phyloP scores from a whole-genome alignment of 2,797 vertebrate species.

The Neopelma chrysocephalum region DNA sequence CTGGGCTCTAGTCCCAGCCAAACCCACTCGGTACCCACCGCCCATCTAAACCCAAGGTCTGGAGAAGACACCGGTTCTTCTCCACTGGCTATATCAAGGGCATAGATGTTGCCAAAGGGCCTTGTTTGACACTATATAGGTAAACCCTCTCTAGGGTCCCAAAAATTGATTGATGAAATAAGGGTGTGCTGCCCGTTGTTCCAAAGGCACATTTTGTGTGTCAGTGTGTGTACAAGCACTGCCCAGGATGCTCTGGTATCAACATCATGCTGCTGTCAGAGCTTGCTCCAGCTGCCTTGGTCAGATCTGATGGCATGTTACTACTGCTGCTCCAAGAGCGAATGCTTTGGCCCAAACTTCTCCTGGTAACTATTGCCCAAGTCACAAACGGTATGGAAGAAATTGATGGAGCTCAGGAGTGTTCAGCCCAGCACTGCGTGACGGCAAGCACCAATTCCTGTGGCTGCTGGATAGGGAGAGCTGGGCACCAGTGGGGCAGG shows the following conservation, averaged over 20 bases:
- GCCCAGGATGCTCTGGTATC: background rate
- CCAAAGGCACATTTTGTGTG: background rate
- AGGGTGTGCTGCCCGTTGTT: background rate
- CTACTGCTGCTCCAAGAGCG: background rate
- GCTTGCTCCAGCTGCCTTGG: background rate
- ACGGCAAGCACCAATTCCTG: fast-evolving
- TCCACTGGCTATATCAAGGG: background rate
- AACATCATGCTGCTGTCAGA: fast-evolving
- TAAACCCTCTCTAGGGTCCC: background rate
- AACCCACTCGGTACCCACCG: fast-evolving
- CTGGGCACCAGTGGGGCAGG: fast-evolving
- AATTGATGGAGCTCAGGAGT: background rate
- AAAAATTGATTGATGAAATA: background rate
- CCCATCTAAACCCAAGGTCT: background rate
- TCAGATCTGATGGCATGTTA: background rate
- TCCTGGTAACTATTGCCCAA: background rate
- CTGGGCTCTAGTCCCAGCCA: background rate
- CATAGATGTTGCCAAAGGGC: background rate
- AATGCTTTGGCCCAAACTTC: background rate
- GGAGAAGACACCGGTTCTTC: background rate
- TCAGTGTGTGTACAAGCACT: background rate
- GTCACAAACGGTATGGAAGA: fast-evolving
- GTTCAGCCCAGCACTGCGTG: fast-evolving
- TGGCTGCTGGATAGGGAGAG: background rate
- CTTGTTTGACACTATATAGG: background rate